Evolutionary conservation across 2,113 vertebrate species (phyloP), one percentile per base, ranked within the genome.

Genomic region (Sterrhoptilus dennistouni): DNA sequence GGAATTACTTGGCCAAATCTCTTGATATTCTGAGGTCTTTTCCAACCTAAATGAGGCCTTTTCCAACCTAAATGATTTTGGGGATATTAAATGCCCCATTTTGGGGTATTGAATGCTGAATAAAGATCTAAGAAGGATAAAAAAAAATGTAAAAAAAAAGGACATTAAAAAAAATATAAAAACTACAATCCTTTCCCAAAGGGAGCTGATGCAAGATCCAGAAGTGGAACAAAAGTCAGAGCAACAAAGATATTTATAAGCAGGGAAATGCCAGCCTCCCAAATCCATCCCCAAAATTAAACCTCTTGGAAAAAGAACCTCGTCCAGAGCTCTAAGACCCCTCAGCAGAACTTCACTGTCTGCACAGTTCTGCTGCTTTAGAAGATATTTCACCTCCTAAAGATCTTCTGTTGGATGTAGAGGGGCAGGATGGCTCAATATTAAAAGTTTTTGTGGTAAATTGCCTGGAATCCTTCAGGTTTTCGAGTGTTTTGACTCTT

Each of bases 161-260:
- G 35, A 14, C 5, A 18, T 24, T 8, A 29, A 19, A 17, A 50
- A 40, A 42, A 35, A 63, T 63, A 54, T 59, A 40, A 92, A 93
- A 95, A 92, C 25, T 35, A 33, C 44, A 75, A 25, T 18, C 28
- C 25, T n/a, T 94, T 82, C 74, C 93, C 77, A 57, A 7, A 12
- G 78, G 80, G 87, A 84, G 44, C 9, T 93, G 83, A 74, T 87
- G 93, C 44, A 87, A 91, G 61, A 82, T 22, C 28, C 72, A 65
- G 50, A 93, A 87, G 36, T 33, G 71, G 89, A 87, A 71, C n/a
- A 91, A 40, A 89, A 91, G 89, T 95, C 56, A 82, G 76, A 95
- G n/a, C 45, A 83, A 82, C 61, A 87, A 63, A 66, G 42, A 93
- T 81, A 64, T 94, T 89, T 91, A 66, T 79, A 91, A 78, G 63